A percentile compares a stretch with the other conserved stretches of the same genome.
These are phyloP conservation scores for Collichthys lucidus DNA, from an alignment of 2,113 vertebrate genomes.

Conservation along the genomic window DNA sequence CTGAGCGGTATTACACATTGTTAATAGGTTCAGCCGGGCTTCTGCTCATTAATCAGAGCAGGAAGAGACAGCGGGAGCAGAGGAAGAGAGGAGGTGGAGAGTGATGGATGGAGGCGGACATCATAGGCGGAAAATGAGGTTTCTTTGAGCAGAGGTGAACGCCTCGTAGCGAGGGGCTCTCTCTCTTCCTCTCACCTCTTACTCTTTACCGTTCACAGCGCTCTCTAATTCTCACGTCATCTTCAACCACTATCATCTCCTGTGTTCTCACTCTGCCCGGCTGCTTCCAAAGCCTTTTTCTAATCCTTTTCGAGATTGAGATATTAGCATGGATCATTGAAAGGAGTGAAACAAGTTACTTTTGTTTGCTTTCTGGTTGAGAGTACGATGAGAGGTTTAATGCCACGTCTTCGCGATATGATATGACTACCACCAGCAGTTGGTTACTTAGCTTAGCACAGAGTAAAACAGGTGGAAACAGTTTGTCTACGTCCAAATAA, in stretches of 20 bases:
- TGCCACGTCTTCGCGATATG: neutral
- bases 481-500: neutral
- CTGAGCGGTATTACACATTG: conserved; percentile 68
- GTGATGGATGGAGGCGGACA: conserved; percentile 61
- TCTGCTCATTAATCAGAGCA: conserved; percentile 74
- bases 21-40: conserved; percentile 70
- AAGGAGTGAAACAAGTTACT: neutral
- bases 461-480: neutral
- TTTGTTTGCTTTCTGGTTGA: neutral
- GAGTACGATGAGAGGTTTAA: neutral
- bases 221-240: conserved; percentile 5
- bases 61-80: conserved; percentile 49
- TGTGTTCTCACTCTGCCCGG: neutral
- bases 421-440: neutral
- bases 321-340: neutral
- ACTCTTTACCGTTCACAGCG: conserved; percentile 10
- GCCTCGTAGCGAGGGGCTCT: neutral
- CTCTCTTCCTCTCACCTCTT: conserved; percentile 18
- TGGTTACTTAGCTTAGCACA: neutral
- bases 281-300: neutral
- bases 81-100: conserved; percentile 45
- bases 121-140: conserved; percentile 60
- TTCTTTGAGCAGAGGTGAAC: conserved; percentile 52
- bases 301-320: neutral
- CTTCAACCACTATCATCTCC: neutral